Percentiles rank a stretch among this genome's conserved stretches.
Conservation (phyloP, 2,113 vertebrate genomes). For the Entomyzon cyanotis region DNA sequence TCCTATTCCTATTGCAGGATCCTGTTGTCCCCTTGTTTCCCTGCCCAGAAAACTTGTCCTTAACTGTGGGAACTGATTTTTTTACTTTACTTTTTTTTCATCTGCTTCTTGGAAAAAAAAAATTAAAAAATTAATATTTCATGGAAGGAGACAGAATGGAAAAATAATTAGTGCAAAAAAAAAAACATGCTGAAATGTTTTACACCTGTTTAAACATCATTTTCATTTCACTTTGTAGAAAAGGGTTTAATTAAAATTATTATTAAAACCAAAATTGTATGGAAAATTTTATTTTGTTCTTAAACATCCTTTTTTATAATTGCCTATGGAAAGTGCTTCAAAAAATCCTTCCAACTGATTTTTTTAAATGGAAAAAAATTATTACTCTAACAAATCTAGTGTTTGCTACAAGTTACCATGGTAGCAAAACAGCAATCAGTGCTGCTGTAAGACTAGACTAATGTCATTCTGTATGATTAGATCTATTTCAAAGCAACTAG, state of each 20-base stretch:
- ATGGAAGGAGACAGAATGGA: neutral
- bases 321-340: neutral
- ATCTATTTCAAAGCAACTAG: neutral
- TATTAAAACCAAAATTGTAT: neutral
- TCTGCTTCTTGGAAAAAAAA: neutral
- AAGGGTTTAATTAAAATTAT: neutral
- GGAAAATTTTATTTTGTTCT: neutral
- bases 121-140: neutral
- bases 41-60: neutral
- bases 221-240: neutral
- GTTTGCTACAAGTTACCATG: slow-evolving; percentile 8
- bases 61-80: neutral
- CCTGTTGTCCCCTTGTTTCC: neutral
- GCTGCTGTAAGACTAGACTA: neutral
- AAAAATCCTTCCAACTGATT: neutral
- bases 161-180: neutral
- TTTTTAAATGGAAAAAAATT: neutral
- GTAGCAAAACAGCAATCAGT: slow-evolving; percentile 10
- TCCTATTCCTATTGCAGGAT: neutral
- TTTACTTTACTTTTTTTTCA: neutral
- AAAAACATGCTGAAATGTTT: neutral
- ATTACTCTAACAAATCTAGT: neutral
- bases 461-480: neutral
- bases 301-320: neutral
- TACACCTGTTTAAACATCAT: neutral